These are phyloP conservation scores for Eriosoma lanigerum DNA, from an alignment of 1,140 invertebrate species.

Conservation along the genomic window DNA sequence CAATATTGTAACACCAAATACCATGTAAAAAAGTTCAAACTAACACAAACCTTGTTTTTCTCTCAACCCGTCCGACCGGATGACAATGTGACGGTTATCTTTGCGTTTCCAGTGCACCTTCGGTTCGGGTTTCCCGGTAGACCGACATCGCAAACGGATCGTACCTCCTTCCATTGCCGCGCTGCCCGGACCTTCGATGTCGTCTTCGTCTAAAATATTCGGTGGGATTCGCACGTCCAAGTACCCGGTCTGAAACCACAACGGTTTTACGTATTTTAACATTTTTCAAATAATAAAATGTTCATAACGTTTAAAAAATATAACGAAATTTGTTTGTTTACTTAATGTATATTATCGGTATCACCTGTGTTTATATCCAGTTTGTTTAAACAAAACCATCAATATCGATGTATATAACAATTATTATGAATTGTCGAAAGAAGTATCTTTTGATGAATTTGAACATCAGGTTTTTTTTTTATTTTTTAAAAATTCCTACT, in stretches of 20 bases:
- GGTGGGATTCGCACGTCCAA: slow-evolving; percentile 81
- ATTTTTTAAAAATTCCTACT: too few relatives aligned
- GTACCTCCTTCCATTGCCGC: slow-evolving; percentile 77
- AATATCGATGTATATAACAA: too few relatives aligned
- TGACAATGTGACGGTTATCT: slow-evolving; percentile 76
- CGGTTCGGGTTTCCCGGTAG: slow-evolving; percentile 79
- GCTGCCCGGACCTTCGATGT: slow-evolving; percentile 67
- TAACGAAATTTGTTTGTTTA: too few relatives aligned
- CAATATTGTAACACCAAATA: too few relatives aligned
- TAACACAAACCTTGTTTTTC: slow-evolving; percentile 54
- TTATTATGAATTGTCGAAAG: too few relatives aligned
- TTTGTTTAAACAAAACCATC: too few relatives aligned
- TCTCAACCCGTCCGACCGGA: slow-evolving; percentile 57
- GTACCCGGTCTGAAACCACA: slow-evolving; percentile 64
- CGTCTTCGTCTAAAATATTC: slow-evolving; percentile 74
- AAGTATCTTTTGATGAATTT: too few relatives aligned
- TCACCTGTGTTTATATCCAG: too few relatives aligned
- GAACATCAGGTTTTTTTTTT: too few relatives aligned
- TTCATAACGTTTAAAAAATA: too few relatives aligned
- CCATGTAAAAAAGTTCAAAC: too few relatives aligned
- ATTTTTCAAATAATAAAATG: too few relatives aligned
- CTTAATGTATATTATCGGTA: not conserved
- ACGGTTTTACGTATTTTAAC: not conserved
- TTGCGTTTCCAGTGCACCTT: slow-evolving; percentile 84
- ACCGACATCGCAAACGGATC: slow-evolving; percentile 68